Conservation (phyloP, 1,140 invertebrate species). For the Brachionus koreanus region DNA sequence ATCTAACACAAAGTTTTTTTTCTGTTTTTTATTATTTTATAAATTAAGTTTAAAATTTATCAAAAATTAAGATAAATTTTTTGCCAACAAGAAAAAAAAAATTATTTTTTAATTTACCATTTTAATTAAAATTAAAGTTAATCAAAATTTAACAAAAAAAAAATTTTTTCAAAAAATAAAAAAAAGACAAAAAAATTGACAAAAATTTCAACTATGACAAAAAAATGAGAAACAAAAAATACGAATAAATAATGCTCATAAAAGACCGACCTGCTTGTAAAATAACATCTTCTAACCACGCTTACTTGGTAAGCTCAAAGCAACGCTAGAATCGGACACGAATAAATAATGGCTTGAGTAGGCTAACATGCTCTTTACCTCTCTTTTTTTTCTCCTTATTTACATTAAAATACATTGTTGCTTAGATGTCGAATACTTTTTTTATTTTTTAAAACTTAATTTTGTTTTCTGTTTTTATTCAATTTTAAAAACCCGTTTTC, state of each 20-base stretch:
- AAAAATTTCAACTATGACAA: conserved; percentile 1
- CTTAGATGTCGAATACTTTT: conserved; percentile 29
- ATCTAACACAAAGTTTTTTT: too few relatives aligned
- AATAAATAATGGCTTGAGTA: neutral
- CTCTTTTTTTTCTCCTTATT: neutral
- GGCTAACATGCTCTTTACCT: neutral
- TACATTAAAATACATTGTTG: neutral
- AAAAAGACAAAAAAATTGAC: neutral
- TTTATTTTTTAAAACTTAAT: neutral
- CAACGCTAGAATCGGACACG: neutral
- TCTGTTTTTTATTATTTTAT: too few relatives aligned
- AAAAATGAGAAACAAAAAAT: neutral
- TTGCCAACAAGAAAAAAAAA: too few relatives aligned
- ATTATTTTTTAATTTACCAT: neutral
- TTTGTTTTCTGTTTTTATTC: neutral
- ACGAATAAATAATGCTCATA: neutral
- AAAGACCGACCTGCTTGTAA: neutral
- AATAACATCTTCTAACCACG: neutral
- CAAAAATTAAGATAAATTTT: too few relatives aligned
- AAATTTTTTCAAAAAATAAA: neutral
- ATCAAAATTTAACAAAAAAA: neutral
- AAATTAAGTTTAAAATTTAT: too few relatives aligned
- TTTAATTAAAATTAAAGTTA: neutral
- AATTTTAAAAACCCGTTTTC: neutral
- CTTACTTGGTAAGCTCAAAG: neutral